Evolutionary conservation across 1,140 invertebrate genomes (phyloP).

Genomic region (Temnothorax longispinosus): DNA sequence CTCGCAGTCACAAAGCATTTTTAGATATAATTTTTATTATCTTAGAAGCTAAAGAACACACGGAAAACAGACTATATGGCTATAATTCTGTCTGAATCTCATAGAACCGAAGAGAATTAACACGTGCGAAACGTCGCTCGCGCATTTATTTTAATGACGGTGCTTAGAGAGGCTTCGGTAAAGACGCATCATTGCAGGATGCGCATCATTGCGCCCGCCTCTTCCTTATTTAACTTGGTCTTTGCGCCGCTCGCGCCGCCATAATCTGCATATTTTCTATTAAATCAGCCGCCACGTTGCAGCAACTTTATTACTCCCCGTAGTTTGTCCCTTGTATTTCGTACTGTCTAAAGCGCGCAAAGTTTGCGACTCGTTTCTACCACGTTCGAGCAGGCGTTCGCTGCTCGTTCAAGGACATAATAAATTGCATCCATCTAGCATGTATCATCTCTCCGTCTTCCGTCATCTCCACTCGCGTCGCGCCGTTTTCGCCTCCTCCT

Average conservation of each 20-base stretch:
- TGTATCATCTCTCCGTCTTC: conserved; percentile 51
- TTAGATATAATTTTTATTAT: background rate
- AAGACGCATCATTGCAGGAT: conserved; percentile 6
- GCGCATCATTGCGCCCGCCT: conserved; percentile 30
- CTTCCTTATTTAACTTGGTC: conserved; percentile 52
- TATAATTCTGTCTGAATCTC: conserved; percentile 9
- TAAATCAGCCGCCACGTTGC: conserved; percentile 53
- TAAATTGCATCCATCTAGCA: conserved; percentile 58
- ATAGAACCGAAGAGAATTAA: conserved; percentile 5
- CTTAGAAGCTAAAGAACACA: background rate
- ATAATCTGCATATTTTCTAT: conserved; percentile 62
- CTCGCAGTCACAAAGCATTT: background rate
- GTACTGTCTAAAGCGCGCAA: conserved; percentile 50
- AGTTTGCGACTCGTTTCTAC: conserved; percentile 39
- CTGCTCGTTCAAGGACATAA: conserved; percentile 60
- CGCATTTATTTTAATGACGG: conserved; percentile 42
- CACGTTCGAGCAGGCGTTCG: conserved; percentile 17
- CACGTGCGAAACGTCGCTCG: conserved; percentile 37
- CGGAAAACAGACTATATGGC: no score
- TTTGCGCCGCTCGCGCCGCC: conserved; percentile 39
- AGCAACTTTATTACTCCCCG: conserved; percentile 59
- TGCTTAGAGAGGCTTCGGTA: conserved; percentile 28
- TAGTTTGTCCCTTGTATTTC: conserved; percentile 58
- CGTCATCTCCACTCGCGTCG: conserved; percentile 52
- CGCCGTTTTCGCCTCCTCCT: background rate